Conservation (phyloP, 1,140 invertebrate species). For the Helicoverpa armigera region DNA sequence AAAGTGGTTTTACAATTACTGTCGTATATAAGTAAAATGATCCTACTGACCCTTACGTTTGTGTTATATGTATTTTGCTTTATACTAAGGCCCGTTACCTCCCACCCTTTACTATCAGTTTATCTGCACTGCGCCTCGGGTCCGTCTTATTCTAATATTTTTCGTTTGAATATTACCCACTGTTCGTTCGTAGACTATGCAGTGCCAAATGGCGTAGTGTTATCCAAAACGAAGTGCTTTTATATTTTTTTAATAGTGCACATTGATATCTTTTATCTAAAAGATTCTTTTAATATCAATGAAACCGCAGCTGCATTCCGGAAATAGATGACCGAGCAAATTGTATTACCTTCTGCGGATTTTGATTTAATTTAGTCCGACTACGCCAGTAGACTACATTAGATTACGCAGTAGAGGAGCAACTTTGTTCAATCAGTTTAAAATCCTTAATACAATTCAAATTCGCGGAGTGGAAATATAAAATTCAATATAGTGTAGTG, state of each 20-base stretch:
- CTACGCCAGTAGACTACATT: neutral
- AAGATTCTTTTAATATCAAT: too few species aligned
- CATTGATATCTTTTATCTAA: too few species aligned
- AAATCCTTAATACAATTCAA: neutral
- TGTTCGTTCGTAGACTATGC: too few species aligned
- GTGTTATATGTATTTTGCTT: neutral
- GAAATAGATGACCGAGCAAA: neutral
- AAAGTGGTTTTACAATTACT: too few species aligned
- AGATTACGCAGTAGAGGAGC: neutral
- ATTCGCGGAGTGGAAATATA: neutral
- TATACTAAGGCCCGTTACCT: neutral
- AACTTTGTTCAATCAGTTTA: neutral
- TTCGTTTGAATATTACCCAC: too few species aligned
- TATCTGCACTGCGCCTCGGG: neutral
- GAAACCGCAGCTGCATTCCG: too few species aligned
- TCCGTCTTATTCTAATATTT: too few species aligned
- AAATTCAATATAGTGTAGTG: neutral
- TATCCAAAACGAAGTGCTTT: too few species aligned
- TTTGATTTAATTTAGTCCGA: constrained; percentile 16
- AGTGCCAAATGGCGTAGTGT: too few species aligned
- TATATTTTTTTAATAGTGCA: too few species aligned
- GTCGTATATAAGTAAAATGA: too few species aligned
- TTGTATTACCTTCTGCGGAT: neutral
- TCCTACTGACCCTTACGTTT: neutral
- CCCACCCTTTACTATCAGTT: constrained; percentile 3